Conservation (phyloP, 2,888 invertebrate genomes). For the Chrysolina haemoptera region DNA sequence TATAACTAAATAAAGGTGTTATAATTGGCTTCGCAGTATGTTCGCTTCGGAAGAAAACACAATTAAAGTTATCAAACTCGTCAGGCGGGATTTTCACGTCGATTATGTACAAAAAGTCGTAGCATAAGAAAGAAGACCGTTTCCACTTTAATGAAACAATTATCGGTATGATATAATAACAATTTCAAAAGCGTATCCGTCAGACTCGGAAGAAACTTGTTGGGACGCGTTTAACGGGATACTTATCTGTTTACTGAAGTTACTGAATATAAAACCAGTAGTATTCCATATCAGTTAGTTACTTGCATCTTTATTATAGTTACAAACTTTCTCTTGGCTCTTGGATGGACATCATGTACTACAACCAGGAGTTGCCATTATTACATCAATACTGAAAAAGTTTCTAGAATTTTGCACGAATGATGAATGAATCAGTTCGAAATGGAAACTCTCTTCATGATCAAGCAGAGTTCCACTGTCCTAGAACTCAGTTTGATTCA, state of each 20-base stretch:
- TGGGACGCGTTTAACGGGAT: constrained; percentile 11
- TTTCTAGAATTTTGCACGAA: no score
- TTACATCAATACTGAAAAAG: no score
- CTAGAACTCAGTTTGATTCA: no score
- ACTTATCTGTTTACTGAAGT: background rate
- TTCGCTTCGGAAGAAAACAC: constrained; percentile 3
- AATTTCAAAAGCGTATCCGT: background rate
- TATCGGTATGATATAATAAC: constrained; percentile 14
- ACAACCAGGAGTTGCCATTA: background rate
- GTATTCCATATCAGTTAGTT: constrained; percentile 9
- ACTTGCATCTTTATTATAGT: constrained; percentile 12
- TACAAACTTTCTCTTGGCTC: constrained; percentile 6
- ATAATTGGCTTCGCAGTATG: constrained; percentile 18
- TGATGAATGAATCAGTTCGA: no score
- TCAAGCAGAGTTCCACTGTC: no score
- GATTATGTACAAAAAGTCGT: background rate
- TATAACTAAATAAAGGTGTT: constrained; percentile 34
- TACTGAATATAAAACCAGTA: constrained; percentile 15
- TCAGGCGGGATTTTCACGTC: background rate
- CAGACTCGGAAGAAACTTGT: constrained; percentile 12
- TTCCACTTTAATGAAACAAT: constrained; percentile 14
- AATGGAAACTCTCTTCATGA: no score
- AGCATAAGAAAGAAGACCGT: background rate
- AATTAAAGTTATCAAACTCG: constrained; percentile 15
- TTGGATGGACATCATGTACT: constrained; percentile 10